Evolutionary conservation across 2,888 invertebrate genomes (phyloP), one percentile per base, ranked within the genome.

Genomic region (Apamea sordens): DNA sequence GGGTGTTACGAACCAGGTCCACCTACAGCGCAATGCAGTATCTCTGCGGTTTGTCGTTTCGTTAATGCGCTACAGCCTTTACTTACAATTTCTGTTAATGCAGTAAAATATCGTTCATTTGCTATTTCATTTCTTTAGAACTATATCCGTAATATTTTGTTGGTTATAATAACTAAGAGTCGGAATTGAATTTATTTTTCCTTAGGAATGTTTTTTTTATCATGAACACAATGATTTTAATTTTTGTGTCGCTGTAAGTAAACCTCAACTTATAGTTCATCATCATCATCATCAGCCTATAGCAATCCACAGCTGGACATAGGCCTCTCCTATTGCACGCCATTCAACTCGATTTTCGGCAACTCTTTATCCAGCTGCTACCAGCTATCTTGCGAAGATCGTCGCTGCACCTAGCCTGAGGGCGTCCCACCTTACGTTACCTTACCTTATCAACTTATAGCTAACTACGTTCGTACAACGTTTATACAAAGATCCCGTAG

Each of bases 1-100:
- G 50, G n/a, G 6, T 50, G 18, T 47, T 80, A 53, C 53, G n/a
- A 63, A 61, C 11, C 53, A 18, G 44, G 18, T 41, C 73, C 41
- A 41, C 63, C 44, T 44, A 50, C 53, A 69, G 83, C 86, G 88
- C 86, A 86, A n/a, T 87, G 88, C 86, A 77, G 88, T 83, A 68
- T 77, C 70, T 76, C 74, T 83, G 86, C 88, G 78, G 88, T 67
- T 61, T 74, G 72, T 75, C 67, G 73, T 78, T 69, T 70, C 41
- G 56, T 56, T 63, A 67, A 68, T 64, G 74, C 32, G 50, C 72
- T 59, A 36, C 59, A 41, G 47, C 44, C 56, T 28, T 59, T 56
- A 71, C 47, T 83, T 76, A 67, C 65, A 76, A 79, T 86, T 86
- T 75, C 73, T 32, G 71, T 41, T 80, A 76, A 75, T 82, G 83